Evolutionary conservation across 2,797 vertebrate species (phyloP).

Genomic region (Dermochelys coriacea): DNA sequence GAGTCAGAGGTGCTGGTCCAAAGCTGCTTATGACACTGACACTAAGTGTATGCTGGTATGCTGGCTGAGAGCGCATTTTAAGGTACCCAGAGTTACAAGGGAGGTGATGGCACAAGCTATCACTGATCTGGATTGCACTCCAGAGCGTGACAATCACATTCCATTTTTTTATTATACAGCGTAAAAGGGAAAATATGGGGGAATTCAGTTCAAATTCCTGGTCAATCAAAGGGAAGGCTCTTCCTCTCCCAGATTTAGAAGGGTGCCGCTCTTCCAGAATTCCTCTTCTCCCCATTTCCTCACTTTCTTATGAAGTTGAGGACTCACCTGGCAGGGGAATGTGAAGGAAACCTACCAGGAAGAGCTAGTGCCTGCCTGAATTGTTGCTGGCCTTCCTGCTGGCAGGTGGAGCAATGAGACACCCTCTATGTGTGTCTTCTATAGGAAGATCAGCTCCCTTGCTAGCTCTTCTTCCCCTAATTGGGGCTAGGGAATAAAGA

Average conservation of each 20-base stretch:
- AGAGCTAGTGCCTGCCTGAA: neutral
- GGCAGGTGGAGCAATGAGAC: rapidly evolving
- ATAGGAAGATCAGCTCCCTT: neutral
- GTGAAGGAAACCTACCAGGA: rapidly evolving
- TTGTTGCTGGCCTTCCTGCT: neutral
- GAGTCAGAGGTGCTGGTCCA: neutral
- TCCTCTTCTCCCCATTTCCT: neutral
- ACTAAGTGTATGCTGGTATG: neutral
- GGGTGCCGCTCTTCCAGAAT: neutral
- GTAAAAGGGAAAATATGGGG: neutral
- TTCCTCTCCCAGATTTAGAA: neutral
- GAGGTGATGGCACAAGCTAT: neutral
- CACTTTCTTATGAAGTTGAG: neutral
- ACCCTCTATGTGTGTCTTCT: neutral
- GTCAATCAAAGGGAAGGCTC: neutral
- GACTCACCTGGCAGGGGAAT: neutral
- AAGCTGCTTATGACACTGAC: neutral
- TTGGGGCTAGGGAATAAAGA: neutral
- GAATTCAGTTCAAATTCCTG: neutral
- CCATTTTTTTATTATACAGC: neutral
- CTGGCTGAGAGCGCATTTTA: neutral
- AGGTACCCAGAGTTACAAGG: neutral
- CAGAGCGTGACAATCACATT: neutral
- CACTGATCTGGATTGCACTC: neutral
- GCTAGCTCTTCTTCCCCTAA: neutral